These are phyloP conservation scores for Tenodera sinensis DNA, from an alignment of 2,888 invertebrate species.

Conservation along the genomic window DNA sequence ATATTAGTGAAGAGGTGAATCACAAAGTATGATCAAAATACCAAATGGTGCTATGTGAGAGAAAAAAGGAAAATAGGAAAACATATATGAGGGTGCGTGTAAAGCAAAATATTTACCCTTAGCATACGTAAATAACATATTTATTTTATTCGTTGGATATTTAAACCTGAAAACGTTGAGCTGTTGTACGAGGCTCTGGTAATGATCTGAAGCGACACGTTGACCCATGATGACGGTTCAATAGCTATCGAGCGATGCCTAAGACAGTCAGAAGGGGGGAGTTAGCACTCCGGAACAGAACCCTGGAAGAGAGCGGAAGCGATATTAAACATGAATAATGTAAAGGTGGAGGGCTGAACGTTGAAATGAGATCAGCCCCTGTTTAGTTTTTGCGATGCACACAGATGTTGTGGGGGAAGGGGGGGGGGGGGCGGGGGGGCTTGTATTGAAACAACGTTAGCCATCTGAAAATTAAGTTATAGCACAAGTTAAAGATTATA, in stretches of 20 bases:
- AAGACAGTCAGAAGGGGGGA: background rate
- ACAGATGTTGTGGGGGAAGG: background rate
- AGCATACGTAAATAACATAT: too few relatives aligned
- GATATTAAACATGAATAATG: slow-evolving; percentile 47
- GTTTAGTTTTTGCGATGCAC: background rate
- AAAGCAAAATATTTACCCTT: too few relatives aligned
- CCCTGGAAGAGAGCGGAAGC: slow-evolving; percentile 29
- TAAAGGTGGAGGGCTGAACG: slow-evolving; percentile 30
- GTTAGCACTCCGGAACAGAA: background rate
- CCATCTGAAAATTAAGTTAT: slow-evolving; percentile 6
- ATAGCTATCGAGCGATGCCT: background rate
- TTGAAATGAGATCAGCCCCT: slow-evolving; percentile 12
- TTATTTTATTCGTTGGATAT: too few relatives aligned
- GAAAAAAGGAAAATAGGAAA: too few relatives aligned
- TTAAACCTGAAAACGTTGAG: too few relatives aligned
- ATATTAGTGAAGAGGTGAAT: too few relatives aligned
- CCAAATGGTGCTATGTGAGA: too few relatives aligned
- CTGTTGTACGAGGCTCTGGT: too few relatives aligned
- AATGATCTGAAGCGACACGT: too few relatives aligned
- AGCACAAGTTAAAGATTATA: background rate
- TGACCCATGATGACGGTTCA: background rate
- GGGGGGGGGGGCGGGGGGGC: too few relatives aligned
- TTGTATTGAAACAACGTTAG: background rate
- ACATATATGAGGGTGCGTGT: too few relatives aligned
- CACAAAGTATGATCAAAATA: too few relatives aligned